Evolutionary conservation across 1,140 invertebrate genomes (phyloP).

Genomic region (Drosophila pandora): DNA sequence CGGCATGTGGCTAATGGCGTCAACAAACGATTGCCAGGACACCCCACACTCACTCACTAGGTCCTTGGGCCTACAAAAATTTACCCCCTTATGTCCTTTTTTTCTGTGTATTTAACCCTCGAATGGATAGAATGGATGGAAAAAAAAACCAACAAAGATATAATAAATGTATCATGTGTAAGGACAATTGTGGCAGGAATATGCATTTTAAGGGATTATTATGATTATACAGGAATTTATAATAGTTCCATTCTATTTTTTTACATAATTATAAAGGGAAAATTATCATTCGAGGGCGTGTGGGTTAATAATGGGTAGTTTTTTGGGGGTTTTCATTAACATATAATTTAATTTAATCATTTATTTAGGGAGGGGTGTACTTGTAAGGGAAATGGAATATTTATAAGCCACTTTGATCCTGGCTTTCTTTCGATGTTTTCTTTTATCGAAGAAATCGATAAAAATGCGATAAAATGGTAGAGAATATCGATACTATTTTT

Average conservation of each 20-base stretch:
- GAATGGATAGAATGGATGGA: not conserved
- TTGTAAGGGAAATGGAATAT: too few relatives aligned
- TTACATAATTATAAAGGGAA: not conserved
- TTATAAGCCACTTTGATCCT: too few relatives aligned
- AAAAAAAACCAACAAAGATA: not conserved
- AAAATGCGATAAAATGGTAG: too few relatives aligned
- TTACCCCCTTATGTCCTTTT: not conserved
- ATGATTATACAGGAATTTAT: slow-evolving; percentile 3
- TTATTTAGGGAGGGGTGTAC: not conserved
- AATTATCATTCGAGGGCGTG: not conserved
- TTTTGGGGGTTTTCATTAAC: not conserved
- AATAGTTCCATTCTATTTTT: slow-evolving; percentile 1
- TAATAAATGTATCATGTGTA: slow-evolving; percentile 15
- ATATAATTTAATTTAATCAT: not conserved
- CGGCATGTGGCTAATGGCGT: slow-evolving; percentile 71
- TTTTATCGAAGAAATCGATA: too few relatives aligned
- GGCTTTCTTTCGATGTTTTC: too few relatives aligned
- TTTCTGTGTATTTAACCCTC: slow-evolving; percentile 2
- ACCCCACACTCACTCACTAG: slow-evolving; percentile 4
- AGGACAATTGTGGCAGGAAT: not conserved
- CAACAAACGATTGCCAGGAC: slow-evolving; percentile 61
- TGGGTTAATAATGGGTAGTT: not conserved
- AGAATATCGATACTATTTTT: too few relatives aligned
- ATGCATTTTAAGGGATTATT: slow-evolving; percentile 3
- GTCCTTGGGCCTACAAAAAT: not conserved